Evolutionary conservation across 2,888 invertebrate genomes (phyloP), one percentile per base, ranked within the genome.

Genomic region (Leucoma salicis): DNA sequence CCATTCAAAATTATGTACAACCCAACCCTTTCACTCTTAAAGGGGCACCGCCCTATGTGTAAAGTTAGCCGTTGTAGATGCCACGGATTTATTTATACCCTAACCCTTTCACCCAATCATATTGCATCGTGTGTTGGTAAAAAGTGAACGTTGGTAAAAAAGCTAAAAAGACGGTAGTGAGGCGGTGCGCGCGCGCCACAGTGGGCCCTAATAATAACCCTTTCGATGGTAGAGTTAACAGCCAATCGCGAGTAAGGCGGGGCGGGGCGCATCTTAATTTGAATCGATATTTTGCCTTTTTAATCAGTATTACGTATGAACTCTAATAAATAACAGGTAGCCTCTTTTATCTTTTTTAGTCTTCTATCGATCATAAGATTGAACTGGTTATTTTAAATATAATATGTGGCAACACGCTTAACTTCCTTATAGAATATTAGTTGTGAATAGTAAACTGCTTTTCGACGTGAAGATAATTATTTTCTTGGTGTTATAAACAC

Each of bases 191-290:
- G 76, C 76, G 78, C 76, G 57, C 57, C 67, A 63, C 45, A 10
- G 62, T 55, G 75, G 77, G 75, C 68, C 63, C 74, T 83, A 85
- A 77, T 87, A 87, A 86, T 88, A 89, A 88, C 88, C 87, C 88
- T 85, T 89, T 85, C 73, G 63, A 59, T 46, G 70, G 76, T 81
- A 84, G 81, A 85, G 85, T 80, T 84, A 75, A 38, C 82, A 69
- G 58, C 90, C 89, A 90, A 89, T 89, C 70, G 59, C 59, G 61
- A 42, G 63, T 45, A 66, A 79, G 89, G 89, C 85, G 90, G 82
- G 70, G 85, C 21, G 82, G 70, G 85, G 7, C 82, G 54, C 41
- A 16, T 51, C 51, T 50, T 51, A 10, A 13, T 27, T 11, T n/a
- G 4, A 11, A 27, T 27, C n/a, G n/a, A 42, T 34, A 37, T 63